A percentile compares a stretch with the other conserved stretches of the same genome.
phyloP scores from a whole-genome alignment of 1,140 invertebrate genomes.

The Vanessa tameamea region DNA sequence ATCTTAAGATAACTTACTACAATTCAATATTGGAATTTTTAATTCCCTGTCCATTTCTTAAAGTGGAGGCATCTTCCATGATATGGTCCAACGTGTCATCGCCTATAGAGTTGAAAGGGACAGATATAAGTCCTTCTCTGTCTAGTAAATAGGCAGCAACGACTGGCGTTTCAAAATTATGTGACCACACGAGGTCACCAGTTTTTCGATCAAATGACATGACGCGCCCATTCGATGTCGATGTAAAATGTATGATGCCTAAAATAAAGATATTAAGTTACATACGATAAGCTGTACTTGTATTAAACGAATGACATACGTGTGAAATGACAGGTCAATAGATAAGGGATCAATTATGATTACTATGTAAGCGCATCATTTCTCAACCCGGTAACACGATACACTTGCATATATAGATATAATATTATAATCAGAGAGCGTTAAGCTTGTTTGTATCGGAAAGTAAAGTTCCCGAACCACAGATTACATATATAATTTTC shows the following conservation, averaged over 20 bases:
- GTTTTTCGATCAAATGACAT: slow-evolving; percentile 88
- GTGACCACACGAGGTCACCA: slow-evolving; percentile 92
- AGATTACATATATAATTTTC: no score
- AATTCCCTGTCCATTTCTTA: slow-evolving; percentile 82
- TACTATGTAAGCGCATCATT: neutral
- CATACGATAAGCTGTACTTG: neutral
- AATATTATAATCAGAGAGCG: no score
- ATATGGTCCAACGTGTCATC: slow-evolving; percentile 91
- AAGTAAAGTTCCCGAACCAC: no score
- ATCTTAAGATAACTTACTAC: slow-evolving; percentile 83
- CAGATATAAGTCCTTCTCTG: slow-evolving; percentile 88
- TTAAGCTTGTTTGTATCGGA: no score
- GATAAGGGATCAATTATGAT: slow-evolving; percentile 6
- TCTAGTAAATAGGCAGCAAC: slow-evolving; percentile 94
- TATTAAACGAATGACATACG: neutral
- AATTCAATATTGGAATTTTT: slow-evolving; percentile 85
- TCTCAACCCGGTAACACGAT: no score
- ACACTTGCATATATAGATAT: no score
- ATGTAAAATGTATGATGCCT: slow-evolving; percentile 94
- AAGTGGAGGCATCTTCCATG: slow-evolving; percentile 82
- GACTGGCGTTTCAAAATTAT: slow-evolving; percentile 93
- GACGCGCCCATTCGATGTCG: slow-evolving; percentile 92
- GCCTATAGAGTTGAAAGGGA: slow-evolving; percentile 95
- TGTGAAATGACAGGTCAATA: slow-evolving; percentile 4
- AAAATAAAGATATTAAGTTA: slow-evolving; percentile 25